phyloP scores from a whole-genome alignment of 2,797 vertebrate species.

The Novumbra hubbsi region DNA sequence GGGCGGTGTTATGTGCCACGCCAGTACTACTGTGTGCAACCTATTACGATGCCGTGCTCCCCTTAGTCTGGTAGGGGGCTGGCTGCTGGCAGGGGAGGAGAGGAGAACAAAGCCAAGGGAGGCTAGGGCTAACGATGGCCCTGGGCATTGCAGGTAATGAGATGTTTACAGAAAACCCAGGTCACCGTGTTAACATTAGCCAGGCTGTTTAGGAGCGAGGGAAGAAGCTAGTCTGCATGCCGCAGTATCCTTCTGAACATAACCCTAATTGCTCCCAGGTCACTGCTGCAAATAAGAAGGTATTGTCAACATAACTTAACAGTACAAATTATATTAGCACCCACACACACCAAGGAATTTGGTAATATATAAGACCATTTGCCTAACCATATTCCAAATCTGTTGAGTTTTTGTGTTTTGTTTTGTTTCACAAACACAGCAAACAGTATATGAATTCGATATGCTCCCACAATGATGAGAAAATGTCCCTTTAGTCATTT shows the following conservation, averaged over 20 bases:
- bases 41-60: constrained; percentile 27
- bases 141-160: constrained; percentile 59
- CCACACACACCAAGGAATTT: no score
- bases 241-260: constrained; percentile 25
- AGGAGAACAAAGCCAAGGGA: constrained; percentile 16
- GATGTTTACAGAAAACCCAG: constrained; percentile 63
- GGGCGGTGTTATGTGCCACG: not conserved
- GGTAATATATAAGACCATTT: no score
- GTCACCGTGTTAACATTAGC: constrained; percentile 48
- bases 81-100: constrained; percentile 41
- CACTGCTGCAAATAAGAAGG: not conserved
- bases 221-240: constrained; percentile 30
- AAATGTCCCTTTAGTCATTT: no score
- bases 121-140: constrained; percentile 60
- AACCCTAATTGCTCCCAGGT: not conserved
- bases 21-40: not conserved
- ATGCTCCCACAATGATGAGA: constrained; percentile 28
- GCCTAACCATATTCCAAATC: constrained; percentile 42
- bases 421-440: no score
- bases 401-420: constrained; percentile 38
- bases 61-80: constrained; percentile 27
- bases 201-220: not conserved
- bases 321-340: not conserved
- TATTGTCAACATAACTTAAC: not conserved
- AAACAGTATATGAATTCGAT: no score